These are phyloP conservation scores for Liolophura sinensis DNA, from an alignment of 1,140 invertebrate genomes.

Conservation along the genomic window DNA sequence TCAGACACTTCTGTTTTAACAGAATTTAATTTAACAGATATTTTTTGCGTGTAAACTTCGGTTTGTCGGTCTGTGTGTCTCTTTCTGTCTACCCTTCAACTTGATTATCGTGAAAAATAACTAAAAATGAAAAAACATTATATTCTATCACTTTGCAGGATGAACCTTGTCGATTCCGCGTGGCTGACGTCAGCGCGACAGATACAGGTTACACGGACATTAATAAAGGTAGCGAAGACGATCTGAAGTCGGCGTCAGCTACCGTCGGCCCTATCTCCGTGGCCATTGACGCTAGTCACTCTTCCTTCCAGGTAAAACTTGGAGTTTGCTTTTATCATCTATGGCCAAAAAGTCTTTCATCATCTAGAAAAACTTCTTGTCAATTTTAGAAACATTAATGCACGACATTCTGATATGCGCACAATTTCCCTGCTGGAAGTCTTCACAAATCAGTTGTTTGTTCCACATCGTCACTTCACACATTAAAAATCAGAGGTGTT, in stretches of 20 bases:
- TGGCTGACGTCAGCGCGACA: conserved; percentile 30
- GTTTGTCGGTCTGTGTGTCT: not conserved
- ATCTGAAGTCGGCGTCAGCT: conserved; percentile 75
- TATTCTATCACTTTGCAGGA: conserved; percentile 40
- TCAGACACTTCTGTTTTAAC: too few species aligned
- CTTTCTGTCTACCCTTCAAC: not conserved
- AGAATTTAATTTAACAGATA: too few species aligned
- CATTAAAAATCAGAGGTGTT: too few species aligned
- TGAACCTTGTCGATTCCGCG: conserved; percentile 61
- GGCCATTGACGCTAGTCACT: conserved; percentile 86
- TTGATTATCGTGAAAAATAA: not conserved
- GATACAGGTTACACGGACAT: conserved; percentile 40
- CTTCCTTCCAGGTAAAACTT: conserved; percentile 71
- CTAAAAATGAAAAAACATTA: not conserved
- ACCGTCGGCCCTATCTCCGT: conserved; percentile 78
- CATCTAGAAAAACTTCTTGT: too few species aligned
- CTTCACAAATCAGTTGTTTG: too few species aligned
- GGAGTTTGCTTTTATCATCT: too few species aligned
- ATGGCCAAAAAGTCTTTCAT: too few species aligned
- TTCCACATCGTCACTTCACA: too few species aligned
- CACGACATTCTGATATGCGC: too few species aligned
- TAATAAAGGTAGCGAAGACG: conserved; percentile 61
- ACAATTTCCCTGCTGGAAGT: too few species aligned
- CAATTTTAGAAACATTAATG: too few species aligned
- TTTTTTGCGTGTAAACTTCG: not conserved